phyloP scores from a whole-genome alignment of 2,113 vertebrate genomes.

The Nerophis lumbriciformis region DNA sequence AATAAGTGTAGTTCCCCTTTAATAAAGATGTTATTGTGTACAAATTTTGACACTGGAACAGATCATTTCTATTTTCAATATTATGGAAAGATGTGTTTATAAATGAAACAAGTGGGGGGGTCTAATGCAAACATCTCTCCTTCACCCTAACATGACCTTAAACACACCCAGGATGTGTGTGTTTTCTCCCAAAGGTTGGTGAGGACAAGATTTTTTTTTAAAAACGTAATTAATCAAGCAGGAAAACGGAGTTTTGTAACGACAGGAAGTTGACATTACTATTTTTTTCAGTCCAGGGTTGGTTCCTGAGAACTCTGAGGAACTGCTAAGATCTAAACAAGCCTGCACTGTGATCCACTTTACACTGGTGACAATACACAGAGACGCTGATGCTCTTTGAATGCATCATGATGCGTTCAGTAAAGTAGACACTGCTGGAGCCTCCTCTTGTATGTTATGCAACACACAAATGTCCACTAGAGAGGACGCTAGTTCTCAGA shows the following conservation, averaged over 20 bases:
- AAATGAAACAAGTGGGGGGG: neutral
- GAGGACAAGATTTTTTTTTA: no score
- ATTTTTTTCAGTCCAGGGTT: neutral
- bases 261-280: neutral
- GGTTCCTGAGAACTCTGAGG: neutral
- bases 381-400: neutral
- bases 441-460: no score
- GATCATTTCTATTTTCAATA: neutral
- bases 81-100: neutral
- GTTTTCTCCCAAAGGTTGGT: neutral
- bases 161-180: neutral
- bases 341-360: conserved; percentile 28
- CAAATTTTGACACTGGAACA: no score
- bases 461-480: no score
- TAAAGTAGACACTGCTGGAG: no score
- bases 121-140: neutral
- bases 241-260: neutral
- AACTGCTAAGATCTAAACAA: conserved; percentile 32
- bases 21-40: no score
- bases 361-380: conserved; percentile 35
- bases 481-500: no score
- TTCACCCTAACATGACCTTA: neutral
- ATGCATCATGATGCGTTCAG: no score
- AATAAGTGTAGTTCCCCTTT: no score
- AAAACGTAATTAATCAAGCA: neutral